Evolutionary conservation across 2,888 invertebrate genomes (phyloP).

Genomic region (Stegana nigrithorax): DNA sequence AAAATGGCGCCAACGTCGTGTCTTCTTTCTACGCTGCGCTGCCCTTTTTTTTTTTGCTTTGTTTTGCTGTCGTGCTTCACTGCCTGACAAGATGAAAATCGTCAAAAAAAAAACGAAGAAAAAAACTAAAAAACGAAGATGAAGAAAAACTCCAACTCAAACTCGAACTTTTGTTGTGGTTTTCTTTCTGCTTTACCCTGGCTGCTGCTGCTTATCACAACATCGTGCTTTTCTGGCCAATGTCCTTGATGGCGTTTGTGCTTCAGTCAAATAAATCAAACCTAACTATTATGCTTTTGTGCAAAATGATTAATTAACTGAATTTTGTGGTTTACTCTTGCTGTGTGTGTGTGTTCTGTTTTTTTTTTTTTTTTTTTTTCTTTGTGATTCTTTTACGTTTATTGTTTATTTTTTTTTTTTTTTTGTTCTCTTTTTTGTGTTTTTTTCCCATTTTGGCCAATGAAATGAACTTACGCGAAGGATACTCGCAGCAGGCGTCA

Average conservation of each 20-base stretch:
- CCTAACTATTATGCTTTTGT: conserved; percentile 46
- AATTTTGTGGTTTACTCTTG: conserved; percentile 51
- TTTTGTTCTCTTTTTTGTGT: no score
- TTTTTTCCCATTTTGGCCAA: no score
- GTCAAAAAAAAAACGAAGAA: no score
- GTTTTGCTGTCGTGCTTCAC: not conserved
- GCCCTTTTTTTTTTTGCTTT: not conserved
- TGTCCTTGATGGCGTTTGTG: not conserved
- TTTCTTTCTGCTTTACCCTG: conserved; percentile 6
- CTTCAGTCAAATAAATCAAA: conserved; percentile 48
- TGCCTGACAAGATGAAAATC: not conserved
- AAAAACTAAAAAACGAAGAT: no score
- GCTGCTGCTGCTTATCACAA: not conserved
- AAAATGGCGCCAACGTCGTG: not conserved
- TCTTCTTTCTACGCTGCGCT: not conserved
- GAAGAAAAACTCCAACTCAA: no score
- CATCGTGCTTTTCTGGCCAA: not conserved
- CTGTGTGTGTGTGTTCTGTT: no score
- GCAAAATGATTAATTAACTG: conserved; percentile 56
- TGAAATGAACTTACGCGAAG: not conserved
- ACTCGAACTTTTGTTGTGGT: conserved; percentile 46
- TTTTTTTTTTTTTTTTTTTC: no score
- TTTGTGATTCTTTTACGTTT: no score
- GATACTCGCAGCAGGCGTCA: no score
- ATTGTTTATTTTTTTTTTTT: no score